Evolutionary conservation across 1,140 invertebrate species (phyloP).

Genomic region (Meloidogyne floridensis): DNA sequence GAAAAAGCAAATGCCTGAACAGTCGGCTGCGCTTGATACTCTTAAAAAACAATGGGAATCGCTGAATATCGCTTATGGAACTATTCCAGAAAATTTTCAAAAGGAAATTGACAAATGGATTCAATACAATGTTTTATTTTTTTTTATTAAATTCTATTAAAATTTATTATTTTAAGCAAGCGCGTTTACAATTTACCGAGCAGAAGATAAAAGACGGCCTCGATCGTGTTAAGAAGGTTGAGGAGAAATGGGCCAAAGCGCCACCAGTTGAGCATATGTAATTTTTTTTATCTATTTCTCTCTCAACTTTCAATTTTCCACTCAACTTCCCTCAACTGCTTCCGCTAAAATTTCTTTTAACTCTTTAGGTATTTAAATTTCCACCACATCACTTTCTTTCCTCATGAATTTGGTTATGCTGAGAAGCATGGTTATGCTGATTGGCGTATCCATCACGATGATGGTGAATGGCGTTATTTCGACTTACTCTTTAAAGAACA

Average conservation of each 20-base stretch:
- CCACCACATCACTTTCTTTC: constrained; percentile 1
- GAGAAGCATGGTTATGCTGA: background rate
- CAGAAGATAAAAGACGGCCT: constrained; percentile 58
- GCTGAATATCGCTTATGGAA: constrained; percentile 61
- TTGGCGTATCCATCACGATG: background rate
- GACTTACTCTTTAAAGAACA: background rate
- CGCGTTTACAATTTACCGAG: constrained; percentile 57
- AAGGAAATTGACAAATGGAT: constrained; percentile 60
- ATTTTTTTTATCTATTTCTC: background rate
- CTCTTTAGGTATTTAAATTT: background rate
- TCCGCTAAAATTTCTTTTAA: no score
- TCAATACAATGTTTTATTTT: constrained; percentile 52
- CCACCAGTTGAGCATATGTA: constrained; percentile 62
- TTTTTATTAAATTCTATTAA: background rate
- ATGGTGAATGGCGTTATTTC: background rate
- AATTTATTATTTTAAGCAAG: constrained; percentile 43
- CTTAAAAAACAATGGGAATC: constrained; percentile 65
- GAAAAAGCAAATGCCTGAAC: constrained; percentile 63
- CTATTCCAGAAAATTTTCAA: constrained; percentile 53
- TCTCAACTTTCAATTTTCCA: no score
- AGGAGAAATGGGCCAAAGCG: constrained; percentile 64
- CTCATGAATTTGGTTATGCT: background rate
- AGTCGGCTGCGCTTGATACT: constrained; percentile 54
- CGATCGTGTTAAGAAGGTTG: constrained; percentile 63
- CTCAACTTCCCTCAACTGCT: no score